These are phyloP conservation scores for Branchipolynoe longqiensis DNA, from an alignment of 2,888 invertebrate species.

Conservation along the genomic window DNA sequence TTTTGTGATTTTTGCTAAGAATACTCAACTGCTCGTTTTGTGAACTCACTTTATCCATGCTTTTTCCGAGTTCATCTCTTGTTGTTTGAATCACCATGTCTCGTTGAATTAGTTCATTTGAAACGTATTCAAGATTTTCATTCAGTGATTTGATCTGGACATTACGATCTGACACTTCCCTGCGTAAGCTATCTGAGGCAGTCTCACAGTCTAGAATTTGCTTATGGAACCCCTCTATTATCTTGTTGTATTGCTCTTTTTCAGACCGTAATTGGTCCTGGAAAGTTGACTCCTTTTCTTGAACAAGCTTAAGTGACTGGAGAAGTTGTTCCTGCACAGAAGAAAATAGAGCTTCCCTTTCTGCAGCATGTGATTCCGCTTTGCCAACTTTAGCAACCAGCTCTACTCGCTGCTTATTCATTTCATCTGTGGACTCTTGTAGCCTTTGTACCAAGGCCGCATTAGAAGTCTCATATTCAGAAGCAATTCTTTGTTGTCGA, in stretches of 20 bases:
- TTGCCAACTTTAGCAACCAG: not conserved
- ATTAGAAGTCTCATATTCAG: constrained; percentile 38
- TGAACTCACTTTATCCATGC: not conserved
- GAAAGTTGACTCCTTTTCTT: constrained; percentile 53
- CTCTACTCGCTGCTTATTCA: constrained; percentile 14
- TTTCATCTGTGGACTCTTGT: not conserved
- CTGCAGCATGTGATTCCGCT: constrained; percentile 2
- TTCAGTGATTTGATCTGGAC: constrained; percentile 34
- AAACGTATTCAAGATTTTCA: constrained; percentile 44
- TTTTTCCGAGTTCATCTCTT: constrained; percentile 8
- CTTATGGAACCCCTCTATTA: constrained; percentile 29
- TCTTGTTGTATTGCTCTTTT: constrained; percentile 50
- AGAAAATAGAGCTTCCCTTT: constrained; percentile 58
- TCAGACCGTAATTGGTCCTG: constrained; percentile 57
- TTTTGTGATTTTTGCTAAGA: not conserved
- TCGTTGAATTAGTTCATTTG: constrained; percentile 52
- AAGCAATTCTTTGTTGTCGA: constrained; percentile 36
- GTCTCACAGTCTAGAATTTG: not conserved
- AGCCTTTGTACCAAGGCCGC: not conserved
- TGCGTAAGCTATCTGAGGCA: constrained; percentile 21
- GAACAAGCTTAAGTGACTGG: constrained; percentile 53
- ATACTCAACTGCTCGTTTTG: not conserved
- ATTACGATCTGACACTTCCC: constrained; percentile 10
- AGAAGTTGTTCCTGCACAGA: constrained; percentile 60
- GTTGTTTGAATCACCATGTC: constrained; percentile 32